phyloP scores from a whole-genome alignment of 2,797 vertebrate genomes.

The Netta rufina region DNA sequence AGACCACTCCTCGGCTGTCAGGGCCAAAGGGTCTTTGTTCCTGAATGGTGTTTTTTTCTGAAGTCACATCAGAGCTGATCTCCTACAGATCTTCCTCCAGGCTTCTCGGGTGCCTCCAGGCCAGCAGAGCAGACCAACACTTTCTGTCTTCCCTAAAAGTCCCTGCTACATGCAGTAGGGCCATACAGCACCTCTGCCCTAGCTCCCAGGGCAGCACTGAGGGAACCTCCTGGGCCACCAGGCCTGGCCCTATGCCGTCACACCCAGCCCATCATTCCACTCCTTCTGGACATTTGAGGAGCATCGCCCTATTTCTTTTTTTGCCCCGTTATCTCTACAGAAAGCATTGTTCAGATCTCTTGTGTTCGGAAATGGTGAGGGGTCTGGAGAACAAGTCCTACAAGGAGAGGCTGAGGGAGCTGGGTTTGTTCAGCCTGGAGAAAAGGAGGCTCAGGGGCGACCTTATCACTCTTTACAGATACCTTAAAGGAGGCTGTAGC shows the following conservation, averaged over 20 bases:
- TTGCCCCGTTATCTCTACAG: neutral
- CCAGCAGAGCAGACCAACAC: neutral
- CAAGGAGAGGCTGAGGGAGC: too few species aligned
- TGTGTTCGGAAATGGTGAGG: neutral
- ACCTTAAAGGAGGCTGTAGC: too few species aligned
- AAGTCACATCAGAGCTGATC: neutral
- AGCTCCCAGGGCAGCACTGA: neutral
- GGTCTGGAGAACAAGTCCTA: too few species aligned
- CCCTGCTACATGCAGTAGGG: rapidly evolving
- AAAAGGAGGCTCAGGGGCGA: too few species aligned
- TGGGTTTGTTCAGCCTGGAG: too few species aligned
- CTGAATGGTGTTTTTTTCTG: neutral
- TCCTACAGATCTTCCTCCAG: neutral
- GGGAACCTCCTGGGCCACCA: neutral
- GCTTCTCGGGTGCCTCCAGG: neutral
- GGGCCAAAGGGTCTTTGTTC: neutral
- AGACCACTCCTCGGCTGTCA: neutral
- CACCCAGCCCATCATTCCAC: neutral
- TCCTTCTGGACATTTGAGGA: neutral
- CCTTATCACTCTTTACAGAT: rapidly evolving
- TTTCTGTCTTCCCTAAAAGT: neutral
- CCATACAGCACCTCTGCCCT: neutral
- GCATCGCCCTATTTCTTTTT: neutral
- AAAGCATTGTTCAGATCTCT: neutral
- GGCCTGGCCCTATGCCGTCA: neutral